phyloP scores from a whole-genome alignment of 2,888 invertebrate species.

The Plebejus melissa region DNA sequence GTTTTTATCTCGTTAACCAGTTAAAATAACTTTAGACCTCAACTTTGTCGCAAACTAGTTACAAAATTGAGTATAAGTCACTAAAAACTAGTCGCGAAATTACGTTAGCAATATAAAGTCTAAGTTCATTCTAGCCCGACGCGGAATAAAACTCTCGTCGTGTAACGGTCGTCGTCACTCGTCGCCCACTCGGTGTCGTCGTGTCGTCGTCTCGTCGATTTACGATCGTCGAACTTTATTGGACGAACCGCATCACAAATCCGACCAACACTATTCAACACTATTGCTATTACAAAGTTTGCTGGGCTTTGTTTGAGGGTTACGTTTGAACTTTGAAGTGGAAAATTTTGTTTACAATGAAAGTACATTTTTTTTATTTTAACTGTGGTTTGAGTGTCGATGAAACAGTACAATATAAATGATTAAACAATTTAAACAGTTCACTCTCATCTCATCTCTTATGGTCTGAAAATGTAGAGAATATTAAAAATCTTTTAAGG shows the following conservation, averaged over 20 bases:
- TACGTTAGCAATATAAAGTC: neutral
- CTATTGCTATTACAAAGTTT: neutral
- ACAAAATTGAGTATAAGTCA: neutral
- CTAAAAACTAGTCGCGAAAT: neutral
- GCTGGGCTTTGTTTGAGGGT: neutral
- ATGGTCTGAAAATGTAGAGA: no score
- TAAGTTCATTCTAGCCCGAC: neutral
- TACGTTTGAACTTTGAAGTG: neutral
- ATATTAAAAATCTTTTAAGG: no score
- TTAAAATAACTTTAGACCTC: neutral
- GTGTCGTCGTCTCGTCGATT: slow-evolving; percentile 60
- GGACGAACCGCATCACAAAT: slow-evolving; percentile 70
- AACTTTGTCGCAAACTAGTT: neutral
- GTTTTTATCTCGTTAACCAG: no score
- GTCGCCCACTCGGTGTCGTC: slow-evolving; percentile 73
- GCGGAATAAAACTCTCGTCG: slow-evolving; percentile 34
- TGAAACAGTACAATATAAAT: no score
- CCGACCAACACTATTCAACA: slow-evolving; percentile 36
- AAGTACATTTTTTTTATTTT: neutral
- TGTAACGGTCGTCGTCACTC: slow-evolving; percentile 71
- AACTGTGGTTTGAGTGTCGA: no score
- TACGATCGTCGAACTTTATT: slow-evolving; percentile 74
- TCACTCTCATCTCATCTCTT: no score
- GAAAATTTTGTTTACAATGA: neutral
- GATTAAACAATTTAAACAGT: no score